Conservation (phyloP, 2,888 invertebrate genomes). For the Lagria hirta region DNA sequence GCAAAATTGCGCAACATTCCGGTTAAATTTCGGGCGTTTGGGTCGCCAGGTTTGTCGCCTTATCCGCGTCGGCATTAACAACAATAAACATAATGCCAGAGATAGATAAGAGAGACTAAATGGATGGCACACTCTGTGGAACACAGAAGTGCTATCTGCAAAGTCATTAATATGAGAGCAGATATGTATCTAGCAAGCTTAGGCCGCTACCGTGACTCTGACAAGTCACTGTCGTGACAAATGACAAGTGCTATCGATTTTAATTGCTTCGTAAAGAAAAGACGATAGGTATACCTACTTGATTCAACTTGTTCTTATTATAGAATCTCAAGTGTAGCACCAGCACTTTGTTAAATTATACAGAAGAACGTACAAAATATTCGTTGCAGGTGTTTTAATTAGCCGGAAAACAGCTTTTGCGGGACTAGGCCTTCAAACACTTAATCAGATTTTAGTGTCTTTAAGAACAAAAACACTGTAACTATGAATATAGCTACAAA, state of each 20-base stretch:
- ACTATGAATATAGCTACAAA: too few species aligned
- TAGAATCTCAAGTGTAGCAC: too few species aligned
- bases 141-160: conserved; percentile 41
- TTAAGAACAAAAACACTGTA: too few species aligned
- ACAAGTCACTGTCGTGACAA: conserved; percentile 38
- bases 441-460: too few species aligned
- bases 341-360: too few species aligned
- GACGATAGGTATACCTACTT: too few species aligned
- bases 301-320: too few species aligned
- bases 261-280: conserved; percentile 32
- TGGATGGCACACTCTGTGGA: conserved; percentile 36
- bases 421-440: too few species aligned
- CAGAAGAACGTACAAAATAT: too few species aligned
- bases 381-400: too few species aligned
- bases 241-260: conserved; percentile 35
- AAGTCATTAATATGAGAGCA: conserved; percentile 44
- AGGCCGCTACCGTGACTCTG: conserved; percentile 41
- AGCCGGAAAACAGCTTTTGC: too few species aligned
- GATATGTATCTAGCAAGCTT: conserved; percentile 43
- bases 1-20: conserved; percentile 7
- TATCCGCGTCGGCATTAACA: conserved; percentile 28
- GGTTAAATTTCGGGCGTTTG: conserved; percentile 13
- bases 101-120: conserved; percentile 32
- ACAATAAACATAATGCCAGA: conserved; percentile 32
- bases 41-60: conserved; percentile 10